These are phyloP conservation scores for zebrafish (Danio rerio) DNA, from an alignment of 2,113 vertebrate species.

Conservation along the genomic window DNA sequence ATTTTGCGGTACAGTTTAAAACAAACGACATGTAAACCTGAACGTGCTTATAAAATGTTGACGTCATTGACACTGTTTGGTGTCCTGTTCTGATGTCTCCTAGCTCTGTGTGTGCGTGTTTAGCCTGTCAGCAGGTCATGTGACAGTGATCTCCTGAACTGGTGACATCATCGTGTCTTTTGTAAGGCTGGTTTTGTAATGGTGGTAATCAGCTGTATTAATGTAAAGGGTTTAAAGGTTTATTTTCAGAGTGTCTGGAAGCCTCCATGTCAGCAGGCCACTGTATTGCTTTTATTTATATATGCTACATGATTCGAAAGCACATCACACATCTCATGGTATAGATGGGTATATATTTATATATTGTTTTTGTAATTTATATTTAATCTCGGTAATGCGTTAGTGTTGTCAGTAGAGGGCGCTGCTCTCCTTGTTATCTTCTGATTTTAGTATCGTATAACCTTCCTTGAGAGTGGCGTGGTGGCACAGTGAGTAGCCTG, in stretches of 20 bases:
- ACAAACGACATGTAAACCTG: too few species aligned
- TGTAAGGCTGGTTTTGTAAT: conserved; percentile 62
- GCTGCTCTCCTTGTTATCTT: not conserved
- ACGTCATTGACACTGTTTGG: too few species aligned
- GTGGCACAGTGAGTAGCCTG: too few species aligned
- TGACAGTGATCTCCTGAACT: not conserved
- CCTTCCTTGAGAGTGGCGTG: too few species aligned
- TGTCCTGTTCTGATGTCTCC: too few species aligned
- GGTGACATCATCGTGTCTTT: conserved; percentile 58
- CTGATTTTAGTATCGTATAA: not conserved
- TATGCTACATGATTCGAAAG: not conserved
- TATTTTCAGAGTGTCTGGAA: conserved; percentile 18
- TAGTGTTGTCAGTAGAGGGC: not conserved
- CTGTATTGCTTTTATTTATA: not conserved
- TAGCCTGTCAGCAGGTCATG: not conserved
- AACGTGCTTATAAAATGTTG: too few species aligned
- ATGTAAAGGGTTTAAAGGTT: conserved; percentile 55
- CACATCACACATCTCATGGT: too few species aligned
- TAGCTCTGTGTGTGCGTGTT: too few species aligned
- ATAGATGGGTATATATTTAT: too few species aligned
- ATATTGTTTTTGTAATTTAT: too few species aligned
- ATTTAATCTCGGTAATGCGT: not conserved
- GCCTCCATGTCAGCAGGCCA: not conserved
- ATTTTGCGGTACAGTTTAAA: too few species aligned
- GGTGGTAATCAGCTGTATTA: conserved; percentile 62